Evolutionary conservation across 2,797 vertebrate species (phyloP), one percentile per base, ranked within the genome.

Genomic region (Prionace glauca): DNA sequence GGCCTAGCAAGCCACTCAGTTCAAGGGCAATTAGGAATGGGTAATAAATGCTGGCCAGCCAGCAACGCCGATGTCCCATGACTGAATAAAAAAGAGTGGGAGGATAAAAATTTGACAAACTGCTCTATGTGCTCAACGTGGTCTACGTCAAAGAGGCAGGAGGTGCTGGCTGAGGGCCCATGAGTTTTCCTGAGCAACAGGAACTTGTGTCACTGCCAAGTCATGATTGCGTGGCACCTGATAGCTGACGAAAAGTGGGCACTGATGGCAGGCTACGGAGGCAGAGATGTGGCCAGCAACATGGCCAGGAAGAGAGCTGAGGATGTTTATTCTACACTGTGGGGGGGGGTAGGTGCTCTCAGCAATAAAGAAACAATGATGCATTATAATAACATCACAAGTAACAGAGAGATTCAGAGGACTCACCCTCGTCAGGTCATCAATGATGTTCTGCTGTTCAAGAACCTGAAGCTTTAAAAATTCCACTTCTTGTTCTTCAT

Each of bases 401-500:
- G 60, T 90, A n/a, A 2, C 69, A 92, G 11, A 24, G 74, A 60
- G 22, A 71, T 41, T 56, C 62, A 1, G 18, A 12, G n/a, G 8
- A 97, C 98, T 32, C 97, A 99, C 99, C 98, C 99, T 98, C 50
- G 99, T 99, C 96, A 99, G 97, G n/a, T 99, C 99, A 95, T 99
- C 99, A 62, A 99, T 99, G 96, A 99, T 99, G 97, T 98, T 99
- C 97, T 99, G 99, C 62, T 99, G 99, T 96, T 99, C 99, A 96
- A 99, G 98, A 96, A 99, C 99, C 96, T 99, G 99, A 96, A 99
- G 98, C 96, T 99, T 99, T 96, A 99, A 98, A 97, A 99, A 99
- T 95, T 99, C 99, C 9, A 99, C 98, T 97, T 99, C 99, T 97
- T 99, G 99, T 95, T 99, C 99, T 96, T 99, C 99, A 0, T 99